These are phyloP conservation scores for Meteorus sp. DNA, from an alignment of 1,140 invertebrate species.

Conservation along the genomic window DNA sequence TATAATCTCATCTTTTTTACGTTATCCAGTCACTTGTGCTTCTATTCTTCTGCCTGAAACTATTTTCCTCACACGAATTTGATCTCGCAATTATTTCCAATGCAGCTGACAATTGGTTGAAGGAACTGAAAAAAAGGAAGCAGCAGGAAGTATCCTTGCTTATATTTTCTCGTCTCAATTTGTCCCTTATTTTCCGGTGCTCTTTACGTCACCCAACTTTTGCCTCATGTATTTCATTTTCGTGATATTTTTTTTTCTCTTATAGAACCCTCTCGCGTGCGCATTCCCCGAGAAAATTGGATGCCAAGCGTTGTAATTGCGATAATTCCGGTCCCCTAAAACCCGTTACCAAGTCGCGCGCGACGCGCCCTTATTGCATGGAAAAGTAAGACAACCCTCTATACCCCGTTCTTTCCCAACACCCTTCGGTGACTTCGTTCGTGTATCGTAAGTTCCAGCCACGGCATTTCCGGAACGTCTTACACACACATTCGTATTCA, in stretches of 20 bases:
- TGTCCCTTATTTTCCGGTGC: too few relatives aligned
- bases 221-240: constrained; percentile 17
- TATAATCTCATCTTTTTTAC: too few relatives aligned
- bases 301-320: constrained; percentile 41
- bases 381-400: constrained; percentile 24
- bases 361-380: constrained; percentile 34
- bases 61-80: constrained; percentile 13
- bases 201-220: constrained; percentile 7
- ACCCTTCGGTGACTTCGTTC: too few relatives aligned
- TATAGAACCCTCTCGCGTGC: constrained; percentile 8
- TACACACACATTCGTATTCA: too few relatives aligned
- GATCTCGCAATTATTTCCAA: neutral
- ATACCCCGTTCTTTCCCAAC: too few relatives aligned
- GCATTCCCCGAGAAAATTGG: constrained; percentile 26
- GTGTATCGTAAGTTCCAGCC: constrained; percentile 40
- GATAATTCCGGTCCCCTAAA: constrained; percentile 41
- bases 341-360: neutral
- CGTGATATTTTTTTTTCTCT: too few relatives aligned
- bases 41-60: neutral
- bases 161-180: constrained; percentile 24
- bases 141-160: constrained; percentile 5
- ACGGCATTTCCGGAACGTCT: constrained; percentile 20
- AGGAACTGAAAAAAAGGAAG: too few relatives aligned
- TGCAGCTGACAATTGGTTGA: too few relatives aligned
- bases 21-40: neutral